phyloP scores from a whole-genome alignment of 2,113 vertebrate species.

The Antechinus flavipes region DNA sequence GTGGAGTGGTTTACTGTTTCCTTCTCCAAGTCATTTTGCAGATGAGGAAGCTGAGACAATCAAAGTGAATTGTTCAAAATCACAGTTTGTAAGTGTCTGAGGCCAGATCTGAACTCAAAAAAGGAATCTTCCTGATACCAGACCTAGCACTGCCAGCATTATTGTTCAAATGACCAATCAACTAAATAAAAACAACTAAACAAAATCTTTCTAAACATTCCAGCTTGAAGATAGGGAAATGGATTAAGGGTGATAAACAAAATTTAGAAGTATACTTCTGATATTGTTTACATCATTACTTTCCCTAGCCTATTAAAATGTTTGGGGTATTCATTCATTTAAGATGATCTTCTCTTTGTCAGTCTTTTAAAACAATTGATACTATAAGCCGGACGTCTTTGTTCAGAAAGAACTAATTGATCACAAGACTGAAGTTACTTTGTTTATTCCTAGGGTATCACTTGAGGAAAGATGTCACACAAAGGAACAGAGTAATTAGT shows the following conservation, averaged over 20 bases:
- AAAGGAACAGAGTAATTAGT: neutral
- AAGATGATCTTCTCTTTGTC: neutral
- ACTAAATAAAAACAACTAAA: too few relatives aligned
- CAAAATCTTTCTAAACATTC: neutral
- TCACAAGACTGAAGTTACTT: neutral
- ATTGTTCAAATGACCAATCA: too few relatives aligned
- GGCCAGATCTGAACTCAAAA: too few relatives aligned
- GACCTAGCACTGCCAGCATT: too few relatives aligned
- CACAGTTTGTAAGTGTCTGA: too few relatives aligned
- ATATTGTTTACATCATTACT: neutral
- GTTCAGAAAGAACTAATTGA: neutral
- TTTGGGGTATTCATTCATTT: neutral
- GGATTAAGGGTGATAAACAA: neutral
- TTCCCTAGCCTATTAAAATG: neutral
- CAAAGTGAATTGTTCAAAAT: too few relatives aligned
- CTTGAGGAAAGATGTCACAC: neutral
- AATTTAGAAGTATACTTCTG: neutral
- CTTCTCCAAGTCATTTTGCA: too few relatives aligned
- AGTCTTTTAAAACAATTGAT: neutral
- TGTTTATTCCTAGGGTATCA: neutral
- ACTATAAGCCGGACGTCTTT: neutral
- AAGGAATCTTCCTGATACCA: too few relatives aligned
- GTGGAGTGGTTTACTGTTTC: too few relatives aligned
- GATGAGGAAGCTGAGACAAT: too few relatives aligned
- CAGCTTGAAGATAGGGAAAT: neutral